Base-by-base conservation (phyloP, 2,888 invertebrate species). In the Orthosia gracilis region DNA sequence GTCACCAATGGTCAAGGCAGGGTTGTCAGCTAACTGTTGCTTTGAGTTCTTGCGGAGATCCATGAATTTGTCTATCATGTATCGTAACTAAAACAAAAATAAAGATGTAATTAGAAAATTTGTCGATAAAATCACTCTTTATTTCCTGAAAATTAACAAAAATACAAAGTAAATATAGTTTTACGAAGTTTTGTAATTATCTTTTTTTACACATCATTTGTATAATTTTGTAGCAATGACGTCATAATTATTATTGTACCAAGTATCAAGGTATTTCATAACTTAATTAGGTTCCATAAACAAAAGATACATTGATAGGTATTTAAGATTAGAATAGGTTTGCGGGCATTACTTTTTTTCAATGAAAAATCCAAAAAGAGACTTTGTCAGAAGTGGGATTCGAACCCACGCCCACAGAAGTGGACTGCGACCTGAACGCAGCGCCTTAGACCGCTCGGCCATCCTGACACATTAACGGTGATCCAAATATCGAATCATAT, bases 21-120 rank as follows among this genome's bases (percentile, higher is more conserved):
- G 97, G 92, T 98, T 97, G 15, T 96, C 96, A 55, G 97, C 96
- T 76, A 98, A 92, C 80, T 97, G 97, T 75, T 97, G 93, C 87
- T 98, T 97, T 86, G 98, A 97, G 69, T 96, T 91, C 66, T 96
- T 96, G 5, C 98, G 96, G 64, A 97, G 97, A 66, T 97, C 97
- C 96, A 98, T 97, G 91, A 98, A 97, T 90, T 97, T 97, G 90
- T 98, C 97, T 23, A 98, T 96, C n/a, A 99, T 96, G 89, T 97
- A 97, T 18, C 97, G 96, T 52, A 98, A 82, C 96, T 96, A 84
- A 13, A 87, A 87, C 72, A 64, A 79, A 49, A 52, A 17, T 13
- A 23, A 7, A 17, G 0, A 23, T 7, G 3, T 4, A 23, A 58
- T 21, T 40, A 40, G 9, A 40, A 40, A 3, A 13, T 21, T 21